These are phyloP conservation scores for Luperina testacea DNA, from an alignment of 2,888 invertebrate genomes.

Conservation along the genomic window DNA sequence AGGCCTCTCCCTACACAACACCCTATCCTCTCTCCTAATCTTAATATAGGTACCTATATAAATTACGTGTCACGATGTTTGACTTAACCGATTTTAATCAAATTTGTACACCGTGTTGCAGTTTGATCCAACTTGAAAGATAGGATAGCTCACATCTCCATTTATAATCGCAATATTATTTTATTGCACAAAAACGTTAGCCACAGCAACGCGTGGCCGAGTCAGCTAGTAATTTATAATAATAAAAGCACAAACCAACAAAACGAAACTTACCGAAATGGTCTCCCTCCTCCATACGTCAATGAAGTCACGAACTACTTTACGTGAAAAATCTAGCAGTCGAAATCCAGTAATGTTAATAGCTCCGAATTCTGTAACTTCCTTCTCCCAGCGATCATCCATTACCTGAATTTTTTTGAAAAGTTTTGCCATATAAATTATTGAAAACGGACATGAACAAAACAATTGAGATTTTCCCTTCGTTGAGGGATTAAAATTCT, in stretches of 20 bases:
- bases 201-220: too few relatives aligned
- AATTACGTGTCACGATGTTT: too few relatives aligned
- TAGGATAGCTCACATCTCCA: too few relatives aligned
- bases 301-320: constrained; percentile 95
- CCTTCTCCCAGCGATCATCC: constrained; percentile 98
- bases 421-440: constrained; percentile 15
- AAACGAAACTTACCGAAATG: constrained; percentile 92
- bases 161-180: too few relatives aligned
- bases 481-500: neutral
- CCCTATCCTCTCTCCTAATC: too few relatives aligned
- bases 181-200: too few relatives aligned
- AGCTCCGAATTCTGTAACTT: constrained; percentile 97
- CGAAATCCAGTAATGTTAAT: constrained; percentile 99
- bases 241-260: neutral
- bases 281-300: constrained; percentile 95
- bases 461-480: neutral
- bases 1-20: too few relatives aligned
- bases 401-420: constrained; percentile 92
- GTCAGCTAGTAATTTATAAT: neutral
- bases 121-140: too few relatives aligned
- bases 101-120: too few relatives aligned
- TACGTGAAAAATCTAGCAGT: constrained; percentile 95
- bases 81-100: too few relatives aligned
- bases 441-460: neutral
- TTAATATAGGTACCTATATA: too few relatives aligned